A percentile compares a stretch with the other conserved stretches of the same genome.
Conservation (phyloP, 2,888 invertebrate genomes). For the Hirtodrosophila histrioides region DNA sequence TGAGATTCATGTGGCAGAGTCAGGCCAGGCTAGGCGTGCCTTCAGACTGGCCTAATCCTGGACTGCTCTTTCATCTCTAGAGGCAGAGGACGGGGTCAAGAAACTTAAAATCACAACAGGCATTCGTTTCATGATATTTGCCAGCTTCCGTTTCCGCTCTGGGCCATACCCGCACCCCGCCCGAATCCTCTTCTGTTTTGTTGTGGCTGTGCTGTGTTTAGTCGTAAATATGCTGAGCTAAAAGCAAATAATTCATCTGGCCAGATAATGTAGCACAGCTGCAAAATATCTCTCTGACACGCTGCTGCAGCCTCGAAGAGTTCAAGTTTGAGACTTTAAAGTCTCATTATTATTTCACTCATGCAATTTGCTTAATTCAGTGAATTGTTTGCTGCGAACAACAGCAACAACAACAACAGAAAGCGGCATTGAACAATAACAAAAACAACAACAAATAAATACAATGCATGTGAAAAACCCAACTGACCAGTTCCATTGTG, state of each 20-base stretch:
- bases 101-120: slow-evolving; percentile 72
- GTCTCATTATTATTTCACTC: slow-evolving; percentile 63
- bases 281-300: slow-evolving; percentile 35
- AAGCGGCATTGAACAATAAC: too few relatives aligned
- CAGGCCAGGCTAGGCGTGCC: slow-evolving; percentile 54
- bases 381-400: slow-evolving; percentile 18
- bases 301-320: slow-evolving; percentile 1
- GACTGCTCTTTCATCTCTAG: slow-evolving; percentile 55
- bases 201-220: slow-evolving; percentile 33
- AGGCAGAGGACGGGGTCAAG: slow-evolving; percentile 38
- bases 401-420: too few relatives aligned
- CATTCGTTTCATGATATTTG: slow-evolving; percentile 65
- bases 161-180: not conserved
- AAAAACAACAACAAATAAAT: slow-evolving; percentile 37
- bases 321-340: slow-evolving; percentile 41
- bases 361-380: slow-evolving; percentile 46
- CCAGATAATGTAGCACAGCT: slow-evolving; percentile 63
- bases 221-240: slow-evolving; percentile 65
- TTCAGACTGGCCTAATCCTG: slow-evolving; percentile 58
- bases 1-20: slow-evolving; percentile 74
- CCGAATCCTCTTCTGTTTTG: slow-evolving; percentile 2
- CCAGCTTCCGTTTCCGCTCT: slow-evolving; percentile 54
- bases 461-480: slow-evolving; percentile 51
- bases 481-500: slow-evolving; percentile 60
- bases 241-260: slow-evolving; percentile 65